Evolutionary conservation across 1,140 invertebrate genomes (phyloP), one percentile per base, ranked within the genome.

Genomic region (Mizuhopecten yessoensis): DNA sequence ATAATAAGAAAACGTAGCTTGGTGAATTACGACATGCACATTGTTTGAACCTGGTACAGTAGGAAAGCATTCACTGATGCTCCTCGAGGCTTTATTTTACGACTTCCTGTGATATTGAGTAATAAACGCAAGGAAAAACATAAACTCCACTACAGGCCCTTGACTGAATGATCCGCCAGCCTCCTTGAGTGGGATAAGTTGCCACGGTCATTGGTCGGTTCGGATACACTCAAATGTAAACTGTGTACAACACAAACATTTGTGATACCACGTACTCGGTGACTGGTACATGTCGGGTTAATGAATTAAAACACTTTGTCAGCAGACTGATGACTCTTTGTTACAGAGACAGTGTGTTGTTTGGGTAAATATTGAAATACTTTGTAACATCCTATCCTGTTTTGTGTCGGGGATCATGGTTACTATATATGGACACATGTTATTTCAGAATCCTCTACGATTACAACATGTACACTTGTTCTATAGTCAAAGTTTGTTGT

Each of bases 31-130:
- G 57, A 29, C 23, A 17, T 75, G 17, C 23, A 75, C 57, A 75
- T 29, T 75, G 57, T 75, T 75, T 75, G 57, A 75, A 75, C 23
- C 57, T 29, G 23, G 57, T 75, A 75, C 11, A 9, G 57, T 29
- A 75, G 57, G 57, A n/a, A 75, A n/a, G 57, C 57, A 75, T 29
- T 5, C n/a, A 29, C 9, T 29, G n/a, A 75, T 75, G 57, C 57
- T 75, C 57, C 57, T 75, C 5, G 57, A 29, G n/a, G n/a, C 57
- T 75, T 29, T 13, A 13, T 75, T 75, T 75, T 29, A 75, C 23
- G n/a, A 75, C 57, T 75, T 75, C 57, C 57, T 75, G 57, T 75
- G 57, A 75, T 75, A 75, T 29, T 75, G 57, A 75, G 57, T 75
- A 75, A 75, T 75, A 75, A 75, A 75, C 57, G 5, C 57, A 75